These are phyloP conservation scores for Epinotia bilunana DNA, from an alignment of 2,888 invertebrate genomes.

Conservation along the genomic window DNA sequence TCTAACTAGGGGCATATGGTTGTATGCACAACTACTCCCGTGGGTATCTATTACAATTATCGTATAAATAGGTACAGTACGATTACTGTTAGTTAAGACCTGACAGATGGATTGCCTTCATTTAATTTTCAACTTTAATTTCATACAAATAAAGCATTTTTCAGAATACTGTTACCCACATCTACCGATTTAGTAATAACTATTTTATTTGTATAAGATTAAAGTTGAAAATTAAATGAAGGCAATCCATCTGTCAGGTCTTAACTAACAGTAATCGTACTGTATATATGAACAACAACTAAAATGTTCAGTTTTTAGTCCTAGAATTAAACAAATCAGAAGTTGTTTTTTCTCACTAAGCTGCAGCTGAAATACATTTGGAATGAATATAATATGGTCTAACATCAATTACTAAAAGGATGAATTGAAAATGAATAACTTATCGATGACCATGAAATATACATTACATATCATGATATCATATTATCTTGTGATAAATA, in stretches of 20 bases:
- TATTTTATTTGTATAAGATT: too few relatives aligned
- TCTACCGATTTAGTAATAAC: too few relatives aligned
- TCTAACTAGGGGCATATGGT: too few relatives aligned
- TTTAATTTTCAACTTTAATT: too few relatives aligned
- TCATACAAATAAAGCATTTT: too few relatives aligned
- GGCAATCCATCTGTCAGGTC: too few relatives aligned
- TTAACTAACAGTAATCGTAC: too few relatives aligned
- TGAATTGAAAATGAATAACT: neutral
- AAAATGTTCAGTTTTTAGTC: neutral
- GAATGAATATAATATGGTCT: neutral
- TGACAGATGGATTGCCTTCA: too few relatives aligned
- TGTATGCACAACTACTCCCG: neutral
- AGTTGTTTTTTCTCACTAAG: neutral
- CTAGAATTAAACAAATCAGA: neutral
- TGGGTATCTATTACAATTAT: neutral
- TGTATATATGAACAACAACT: neutral
- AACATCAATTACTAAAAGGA: neutral
- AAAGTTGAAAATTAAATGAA: too few relatives aligned
- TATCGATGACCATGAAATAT: constrained; percentile 6
- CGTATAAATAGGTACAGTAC: too few relatives aligned
- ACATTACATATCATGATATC: neutral
- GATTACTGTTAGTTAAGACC: too few relatives aligned
- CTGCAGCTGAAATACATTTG: neutral
- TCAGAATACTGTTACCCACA: too few relatives aligned
- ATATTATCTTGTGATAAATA: neutral